Evolutionary conservation across 2,797 vertebrate genomes (phyloP).

Genomic region (Pantherophis vulpinus): DNA sequence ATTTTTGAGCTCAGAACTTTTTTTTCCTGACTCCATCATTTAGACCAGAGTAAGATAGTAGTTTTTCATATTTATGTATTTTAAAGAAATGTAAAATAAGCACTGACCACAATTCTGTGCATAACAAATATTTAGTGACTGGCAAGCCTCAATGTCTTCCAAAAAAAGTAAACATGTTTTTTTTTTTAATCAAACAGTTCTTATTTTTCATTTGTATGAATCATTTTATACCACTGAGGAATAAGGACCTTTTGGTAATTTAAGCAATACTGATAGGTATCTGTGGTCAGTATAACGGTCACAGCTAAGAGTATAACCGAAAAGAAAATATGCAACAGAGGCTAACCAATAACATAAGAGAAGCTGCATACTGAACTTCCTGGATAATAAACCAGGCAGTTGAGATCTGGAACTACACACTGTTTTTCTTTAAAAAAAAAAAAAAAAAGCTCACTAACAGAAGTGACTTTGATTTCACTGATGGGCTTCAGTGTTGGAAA

Average conservation of each 20-base stretch:
- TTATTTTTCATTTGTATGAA: conserved; percentile 26
- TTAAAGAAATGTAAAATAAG: not conserved
- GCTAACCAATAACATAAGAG: conserved; percentile 28
- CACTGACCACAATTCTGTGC: not conserved
- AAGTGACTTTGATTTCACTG: conserved; percentile 40
- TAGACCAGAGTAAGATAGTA: not conserved
- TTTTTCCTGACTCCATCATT: no score
- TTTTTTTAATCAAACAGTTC: conserved; percentile 18
- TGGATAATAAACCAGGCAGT: conserved; percentile 28
- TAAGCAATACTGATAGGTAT: conserved; percentile 43
- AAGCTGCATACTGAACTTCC: conserved; percentile 19
- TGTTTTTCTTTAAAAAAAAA: not conserved
- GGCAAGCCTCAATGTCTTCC: not conserved
- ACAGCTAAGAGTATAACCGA: conserved; percentile 31
- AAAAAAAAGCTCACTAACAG: conserved; percentile 29
- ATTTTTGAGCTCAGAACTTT: not conserved
- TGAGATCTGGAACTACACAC: conserved; percentile 6
- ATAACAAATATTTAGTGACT: conserved; percentile 23
- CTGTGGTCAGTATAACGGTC: conserved; percentile 4
- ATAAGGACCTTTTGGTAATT: conserved; percentile 35
- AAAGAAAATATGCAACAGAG: conserved; percentile 40
- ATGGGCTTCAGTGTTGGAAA: conserved; percentile 18
- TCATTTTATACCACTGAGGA: conserved; percentile 25
- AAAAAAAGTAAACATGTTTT: not conserved
- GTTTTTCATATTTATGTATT: not conserved